Evolutionary conservation across 2,113 vertebrate species (phyloP).

Genomic region (Dolichotis patagonum): DNA sequence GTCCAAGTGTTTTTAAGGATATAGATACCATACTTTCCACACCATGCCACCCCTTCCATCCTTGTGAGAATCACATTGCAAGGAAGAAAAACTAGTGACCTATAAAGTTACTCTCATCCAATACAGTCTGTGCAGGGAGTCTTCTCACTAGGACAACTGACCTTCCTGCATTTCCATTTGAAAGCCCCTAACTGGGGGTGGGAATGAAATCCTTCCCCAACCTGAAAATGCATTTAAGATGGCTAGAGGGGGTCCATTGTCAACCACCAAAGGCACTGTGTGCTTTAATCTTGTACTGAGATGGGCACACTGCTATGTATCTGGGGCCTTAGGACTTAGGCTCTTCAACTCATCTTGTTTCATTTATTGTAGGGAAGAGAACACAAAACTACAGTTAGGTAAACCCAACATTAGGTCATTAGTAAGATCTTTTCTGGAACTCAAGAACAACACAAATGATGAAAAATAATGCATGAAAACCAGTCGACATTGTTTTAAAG

Average conservation of each 20-base stretch:
- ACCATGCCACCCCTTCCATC: accelerated
- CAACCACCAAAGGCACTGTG: background rate
- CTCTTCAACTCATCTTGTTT: background rate
- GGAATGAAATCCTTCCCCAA: background rate
- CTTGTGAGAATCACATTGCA: background rate
- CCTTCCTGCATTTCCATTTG: background rate
- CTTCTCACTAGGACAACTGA: accelerated
- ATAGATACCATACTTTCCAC: background rate
- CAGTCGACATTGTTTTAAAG: conserved; percentile 4
- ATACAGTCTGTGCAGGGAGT: too few species aligned
- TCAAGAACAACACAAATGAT: background rate
- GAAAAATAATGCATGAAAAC: background rate
- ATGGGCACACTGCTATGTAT: too few species aligned
- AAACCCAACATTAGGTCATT: background rate
- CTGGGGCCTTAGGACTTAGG: background rate
- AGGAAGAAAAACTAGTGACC: background rate
- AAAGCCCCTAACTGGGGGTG: background rate
- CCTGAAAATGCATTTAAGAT: background rate
- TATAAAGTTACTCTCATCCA: background rate
- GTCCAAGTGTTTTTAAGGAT: background rate
- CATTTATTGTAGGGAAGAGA: background rate
- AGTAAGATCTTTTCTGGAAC: background rate
- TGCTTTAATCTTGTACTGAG: background rate
- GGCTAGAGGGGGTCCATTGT: background rate
- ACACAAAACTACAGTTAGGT: background rate